Percentiles rank a stretch among this genome's conserved stretches.
Evolutionary conservation across 2,888 invertebrate genomes (phyloP).

Genomic region (Hipparchia semele): DNA sequence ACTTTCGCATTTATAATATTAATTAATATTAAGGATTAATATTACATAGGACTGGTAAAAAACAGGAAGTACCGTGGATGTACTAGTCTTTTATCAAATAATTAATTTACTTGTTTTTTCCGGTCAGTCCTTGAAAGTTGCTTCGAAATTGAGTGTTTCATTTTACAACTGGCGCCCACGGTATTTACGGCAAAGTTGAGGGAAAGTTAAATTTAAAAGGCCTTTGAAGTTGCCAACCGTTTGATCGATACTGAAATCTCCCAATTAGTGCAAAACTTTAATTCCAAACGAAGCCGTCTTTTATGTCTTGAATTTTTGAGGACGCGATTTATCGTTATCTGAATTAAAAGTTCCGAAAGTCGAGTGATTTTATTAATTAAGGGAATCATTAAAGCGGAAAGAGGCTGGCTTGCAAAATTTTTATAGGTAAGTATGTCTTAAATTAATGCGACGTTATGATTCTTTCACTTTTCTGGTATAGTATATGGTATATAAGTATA

Average conservation of each 20-base stretch:
- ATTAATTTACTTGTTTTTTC: slow-evolving; percentile 18
- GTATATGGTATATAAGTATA: too few relatives aligned
- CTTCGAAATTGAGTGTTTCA: slow-evolving; percentile 18
- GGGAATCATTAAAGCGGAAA: background rate
- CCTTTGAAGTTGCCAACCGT: slow-evolving; percentile 43
- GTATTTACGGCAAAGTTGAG: slow-evolving; percentile 19
- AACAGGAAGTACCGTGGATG: too few relatives aligned
- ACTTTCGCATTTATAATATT: too few relatives aligned
- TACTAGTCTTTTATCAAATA: background rate
- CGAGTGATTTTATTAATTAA: slow-evolving; percentile 7
- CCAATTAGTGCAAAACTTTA: slow-evolving; percentile 56
- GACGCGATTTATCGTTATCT: slow-evolving; percentile 22
- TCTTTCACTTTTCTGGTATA: too few relatives aligned
- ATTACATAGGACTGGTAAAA: too few relatives aligned
- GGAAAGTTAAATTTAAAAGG: slow-evolving; percentile 37
- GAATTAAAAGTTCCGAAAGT: slow-evolving; percentile 19
- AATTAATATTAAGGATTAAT: too few relatives aligned
- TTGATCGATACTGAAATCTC: slow-evolving; percentile 47
- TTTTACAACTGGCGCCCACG: slow-evolving; percentile 16
- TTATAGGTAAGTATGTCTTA: background rate
- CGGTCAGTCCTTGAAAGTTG: slow-evolving; percentile 1
- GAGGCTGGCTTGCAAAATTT: background rate
- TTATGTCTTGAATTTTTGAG: slow-evolving; percentile 20
- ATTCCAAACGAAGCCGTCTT: slow-evolving; percentile 50
- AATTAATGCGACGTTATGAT: background rate